Percentiles rank a stretch among this genome's conserved stretches.
Evolutionary conservation across 2,113 vertebrate species (phyloP).

Genomic region (Rhynchomys soricoides): DNA sequence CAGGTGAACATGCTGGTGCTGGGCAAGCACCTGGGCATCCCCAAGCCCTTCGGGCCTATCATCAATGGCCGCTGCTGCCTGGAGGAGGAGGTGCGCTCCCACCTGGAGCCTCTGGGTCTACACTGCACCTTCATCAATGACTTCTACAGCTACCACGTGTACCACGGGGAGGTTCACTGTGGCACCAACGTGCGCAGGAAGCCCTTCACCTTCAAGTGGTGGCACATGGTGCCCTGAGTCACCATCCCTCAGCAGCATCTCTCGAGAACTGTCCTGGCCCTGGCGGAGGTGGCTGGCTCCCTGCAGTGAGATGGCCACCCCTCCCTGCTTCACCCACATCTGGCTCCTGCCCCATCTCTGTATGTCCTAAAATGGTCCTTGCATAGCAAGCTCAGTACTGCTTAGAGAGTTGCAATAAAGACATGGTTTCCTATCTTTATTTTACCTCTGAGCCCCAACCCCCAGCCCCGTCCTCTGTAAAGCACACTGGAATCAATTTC

Average conservation of each 20-base stretch:
- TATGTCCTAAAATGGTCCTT: neutral
- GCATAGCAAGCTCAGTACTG: neutral
- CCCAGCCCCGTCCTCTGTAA: neutral
- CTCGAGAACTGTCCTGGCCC: neutral
- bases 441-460: neutral
- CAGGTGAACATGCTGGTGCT: conserved; percentile 97
- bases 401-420: conserved; percentile 13
- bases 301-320: neutral
- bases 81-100: conserved; percentile 86
- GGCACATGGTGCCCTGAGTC: conserved; percentile 89
- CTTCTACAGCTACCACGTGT: conserved; percentile 88
- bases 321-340: neutral
- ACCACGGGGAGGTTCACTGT: conserved; percentile 91
- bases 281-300: neutral
- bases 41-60: conserved; percentile 93
- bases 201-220: conserved; percentile 92
- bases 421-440: neutral
- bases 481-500: neutral
- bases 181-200: conserved; percentile 92
- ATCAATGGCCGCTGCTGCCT: conserved; percentile 88
- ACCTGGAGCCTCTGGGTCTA: conserved; percentile 91
- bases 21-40: conserved; percentile 91
- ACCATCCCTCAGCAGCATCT: neutral
- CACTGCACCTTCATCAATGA: conserved; percentile 92
- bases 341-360: too few species aligned